These are phyloP conservation scores for Eidolon dupreanum DNA, from an alignment of 2,797 vertebrate species.

Conservation along the genomic window DNA sequence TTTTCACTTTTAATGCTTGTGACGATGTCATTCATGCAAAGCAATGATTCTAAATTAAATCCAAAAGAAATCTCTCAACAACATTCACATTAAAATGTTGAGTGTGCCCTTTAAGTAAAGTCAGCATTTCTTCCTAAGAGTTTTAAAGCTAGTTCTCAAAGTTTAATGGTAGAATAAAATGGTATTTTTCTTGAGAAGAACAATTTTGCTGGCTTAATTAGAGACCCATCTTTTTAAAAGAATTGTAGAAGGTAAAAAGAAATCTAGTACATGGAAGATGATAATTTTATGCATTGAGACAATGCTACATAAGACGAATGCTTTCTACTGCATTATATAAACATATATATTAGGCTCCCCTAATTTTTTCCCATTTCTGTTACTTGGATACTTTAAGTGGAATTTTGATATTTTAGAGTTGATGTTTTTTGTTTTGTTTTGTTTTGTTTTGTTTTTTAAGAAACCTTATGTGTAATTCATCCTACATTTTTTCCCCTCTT, in stretches of 20 bases:
- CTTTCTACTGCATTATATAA: background rate
- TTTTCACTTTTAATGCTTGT: background rate
- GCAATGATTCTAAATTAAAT: slow-evolving; percentile 45
- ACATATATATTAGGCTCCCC: background rate
- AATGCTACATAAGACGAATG: background rate
- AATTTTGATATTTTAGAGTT: background rate
- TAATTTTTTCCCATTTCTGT: background rate
- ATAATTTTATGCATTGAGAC: background rate
- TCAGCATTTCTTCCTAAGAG: background rate
- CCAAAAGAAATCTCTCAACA: background rate
- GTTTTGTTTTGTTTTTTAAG: background rate
- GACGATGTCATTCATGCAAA: background rate
- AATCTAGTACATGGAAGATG: background rate
- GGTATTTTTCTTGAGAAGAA: background rate
- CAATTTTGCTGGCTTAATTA: background rate
- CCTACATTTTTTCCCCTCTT: background rate
- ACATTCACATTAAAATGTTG: background rate
- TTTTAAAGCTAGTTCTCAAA: background rate
- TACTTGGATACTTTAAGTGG: background rate
- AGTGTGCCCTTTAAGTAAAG: slow-evolving; percentile 15
- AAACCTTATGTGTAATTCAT: background rate
- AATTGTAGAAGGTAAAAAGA: background rate
- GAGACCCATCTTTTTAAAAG: background rate
- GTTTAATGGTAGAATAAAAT: background rate
- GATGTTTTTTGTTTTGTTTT: background rate